Conservation (phyloP, 2,888 invertebrate species). For the Pyrgus malvae region DNA sequence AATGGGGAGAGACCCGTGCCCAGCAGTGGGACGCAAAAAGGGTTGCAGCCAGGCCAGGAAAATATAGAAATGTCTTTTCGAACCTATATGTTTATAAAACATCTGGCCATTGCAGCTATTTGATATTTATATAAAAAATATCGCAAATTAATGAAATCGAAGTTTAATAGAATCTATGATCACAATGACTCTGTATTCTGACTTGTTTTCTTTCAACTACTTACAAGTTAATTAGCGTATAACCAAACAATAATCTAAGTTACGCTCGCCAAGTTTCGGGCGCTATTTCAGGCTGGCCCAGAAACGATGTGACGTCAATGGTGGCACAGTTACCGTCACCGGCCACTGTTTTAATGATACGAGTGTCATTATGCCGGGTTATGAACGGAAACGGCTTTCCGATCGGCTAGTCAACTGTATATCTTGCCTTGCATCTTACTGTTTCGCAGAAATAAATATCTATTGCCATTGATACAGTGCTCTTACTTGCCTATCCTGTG, state of each 20-base stretch:
- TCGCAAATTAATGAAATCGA: too few relatives aligned
- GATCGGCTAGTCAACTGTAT: background rate
- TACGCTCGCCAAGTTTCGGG: slow-evolving; percentile 28
- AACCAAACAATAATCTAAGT: slow-evolving; percentile 30
- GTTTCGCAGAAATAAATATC: background rate
- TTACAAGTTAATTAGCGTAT: slow-evolving; percentile 17
- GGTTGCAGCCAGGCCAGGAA: too few relatives aligned
- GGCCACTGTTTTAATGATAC: slow-evolving; percentile 1
- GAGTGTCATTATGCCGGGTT: slow-evolving; percentile 9
- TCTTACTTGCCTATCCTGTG: too few relatives aligned
- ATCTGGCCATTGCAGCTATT: too few relatives aligned
- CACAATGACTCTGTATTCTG: too few relatives aligned
- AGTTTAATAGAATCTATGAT: too few relatives aligned
- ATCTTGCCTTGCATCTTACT: background rate
- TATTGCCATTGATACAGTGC: background rate
- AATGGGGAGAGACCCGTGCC: too few relatives aligned
- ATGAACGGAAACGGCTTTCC: slow-evolving; percentile 8
- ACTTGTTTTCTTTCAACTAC: too few relatives aligned
- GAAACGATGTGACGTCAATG: slow-evolving; percentile 67
- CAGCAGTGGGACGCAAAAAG: too few relatives aligned
- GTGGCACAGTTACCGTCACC: slow-evolving; percentile 49
- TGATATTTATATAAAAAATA: too few relatives aligned
- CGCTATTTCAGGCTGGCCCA: slow-evolving; percentile 66
- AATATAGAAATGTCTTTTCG: too few relatives aligned
- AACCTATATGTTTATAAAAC: too few relatives aligned